Base-by-base conservation (phyloP, 2,797 vertebrate species). In the Hyperoplus lanceolatus region DNA sequence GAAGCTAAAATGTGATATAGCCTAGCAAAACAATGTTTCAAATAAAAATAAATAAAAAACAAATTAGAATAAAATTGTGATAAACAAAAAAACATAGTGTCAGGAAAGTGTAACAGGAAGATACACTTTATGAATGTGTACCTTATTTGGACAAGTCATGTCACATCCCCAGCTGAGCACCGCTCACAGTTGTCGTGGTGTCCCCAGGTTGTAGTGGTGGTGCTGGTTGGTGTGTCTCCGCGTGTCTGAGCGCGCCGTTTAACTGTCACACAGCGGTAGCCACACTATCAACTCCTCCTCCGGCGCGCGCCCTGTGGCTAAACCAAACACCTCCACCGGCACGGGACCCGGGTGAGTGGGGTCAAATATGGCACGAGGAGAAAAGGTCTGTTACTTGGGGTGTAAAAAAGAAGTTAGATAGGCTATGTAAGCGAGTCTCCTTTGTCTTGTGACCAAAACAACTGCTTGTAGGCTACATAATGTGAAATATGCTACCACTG, bases 131-230 rank as follows among this genome's bases (percentile, higher is more conserved):
- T 77, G 86, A 71, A 78, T 64, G 80, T 80, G 90, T 93, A 94
- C 91, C 93, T 94, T 87, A 89, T 92, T 93, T 85, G 87, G 86
- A 91, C 87, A 86, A 81, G 88, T 93, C 93, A 94, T 95, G 93
- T 87, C 91, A 90, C 89, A 89, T 91, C 91, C 89, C 88, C 79
- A 89, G 82, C 80, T 75, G 80, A 81, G 70, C 77, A 77, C 79
- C 74, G 89, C 78, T 78, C 76, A 16, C 66, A 13, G 81, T 66
- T 61, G 83, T 75, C 51, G 87, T 59, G 84, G 77, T 61, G 92
- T 84, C 89, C 89, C 87, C 93, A 79, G 89, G 91, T 90, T 78
- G 88, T 76, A 18, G 77, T 50, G 75, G 71, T 75, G 75, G 58
- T 71, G 81, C 53, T 38, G 80, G 54, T 62, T 73, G 77, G n/a